Base-by-base conservation (phyloP, 2,797 vertebrate genomes). In the Silurus lanzhouensis region DNA sequence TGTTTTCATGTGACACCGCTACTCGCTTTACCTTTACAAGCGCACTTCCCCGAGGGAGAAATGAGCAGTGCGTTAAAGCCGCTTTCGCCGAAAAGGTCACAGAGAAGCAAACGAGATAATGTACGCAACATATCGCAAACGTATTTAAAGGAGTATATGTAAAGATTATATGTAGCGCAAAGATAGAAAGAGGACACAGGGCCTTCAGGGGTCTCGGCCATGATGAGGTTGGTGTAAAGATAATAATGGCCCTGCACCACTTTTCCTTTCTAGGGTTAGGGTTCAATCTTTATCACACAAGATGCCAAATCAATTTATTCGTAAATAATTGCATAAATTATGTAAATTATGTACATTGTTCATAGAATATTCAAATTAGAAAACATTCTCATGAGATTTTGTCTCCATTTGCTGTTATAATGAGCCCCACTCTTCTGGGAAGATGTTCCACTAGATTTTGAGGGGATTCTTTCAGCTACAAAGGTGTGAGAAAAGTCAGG, bases 21-120 rank as follows among this genome's bases (percentile, higher is more conserved):
- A 66, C 63, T 78, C 63, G 13, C 57, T 60, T 83, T 82, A 85
- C 77, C 58, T 87, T 85, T 76, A 63, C 52, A 64, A 81, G 48
- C 61, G 31, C 22, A 63, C 60, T 76, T 76, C 82, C 71, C 71
- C 61, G 66, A 61, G 68, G 87, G 72, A 70, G 22, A 85, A 85
- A 81, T 78, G 71, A 79, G 75, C 57, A 81, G 63, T 72, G 72
- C 66, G 75, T 84, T 84, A 17, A 9, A 75, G 38, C 57, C 27
- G 66, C 31, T 52, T 25, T 27, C 61, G 12, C 31, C 6, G 19
- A 71, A 78, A 64, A 82, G 71, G 17, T 70, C 80, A 38, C 8
- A 22, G 19, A 6, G 10, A 71, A 68, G 1, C 12, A 58, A 58
- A 31, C 44, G 17, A 52, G 52, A 70, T 78, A 63, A 55, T 61